phyloP scores from a whole-genome alignment of 2,888 invertebrate genomes.

The Amiota communis region DNA sequence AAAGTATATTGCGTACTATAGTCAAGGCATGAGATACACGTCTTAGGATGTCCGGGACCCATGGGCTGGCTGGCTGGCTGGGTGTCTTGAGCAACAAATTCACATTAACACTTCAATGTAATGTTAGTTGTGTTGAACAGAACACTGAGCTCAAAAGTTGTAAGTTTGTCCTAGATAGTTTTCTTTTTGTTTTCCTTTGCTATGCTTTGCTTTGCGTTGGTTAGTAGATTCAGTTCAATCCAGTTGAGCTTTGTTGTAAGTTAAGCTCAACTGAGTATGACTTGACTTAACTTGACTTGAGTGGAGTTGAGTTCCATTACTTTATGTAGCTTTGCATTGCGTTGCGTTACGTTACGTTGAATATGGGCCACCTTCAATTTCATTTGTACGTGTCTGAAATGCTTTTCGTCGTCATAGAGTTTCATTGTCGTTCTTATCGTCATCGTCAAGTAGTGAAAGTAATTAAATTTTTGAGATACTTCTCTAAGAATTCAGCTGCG shows the following conservation, averaged over 20 bases:
- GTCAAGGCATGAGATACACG: background rate
- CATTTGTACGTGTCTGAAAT: conserved; percentile 16
- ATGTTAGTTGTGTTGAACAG: background rate
- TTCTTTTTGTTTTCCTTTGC: background rate
- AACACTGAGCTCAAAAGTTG: background rate
- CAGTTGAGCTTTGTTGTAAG: background rate
- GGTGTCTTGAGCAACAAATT: conserved; percentile 18
- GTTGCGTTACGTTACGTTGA: background rate
- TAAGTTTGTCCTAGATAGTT: background rate
- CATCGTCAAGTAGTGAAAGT: conserved; percentile 53
- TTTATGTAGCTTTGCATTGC: background rate
- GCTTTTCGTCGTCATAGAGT: conserved; percentile 51
- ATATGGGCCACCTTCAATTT: conserved; percentile 17
- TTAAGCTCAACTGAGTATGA: too few species aligned
- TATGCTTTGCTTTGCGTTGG: background rate
- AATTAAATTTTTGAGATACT: conserved; percentile 60
- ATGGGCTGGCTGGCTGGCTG: background rate
- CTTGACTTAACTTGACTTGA: background rate
- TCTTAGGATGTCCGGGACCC: background rate
- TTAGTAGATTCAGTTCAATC: background rate
- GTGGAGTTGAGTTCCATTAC: background rate
- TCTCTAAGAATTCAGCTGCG: background rate
- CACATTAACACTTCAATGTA: conserved; percentile 24
- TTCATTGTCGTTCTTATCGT: conserved; percentile 39
- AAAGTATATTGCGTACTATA: background rate